A percentile compares a stretch with the other conserved stretches of the same genome.
Evolutionary conservation across 2,888 invertebrate species (phyloP).

Genomic region (Bellardia pandia): DNA sequence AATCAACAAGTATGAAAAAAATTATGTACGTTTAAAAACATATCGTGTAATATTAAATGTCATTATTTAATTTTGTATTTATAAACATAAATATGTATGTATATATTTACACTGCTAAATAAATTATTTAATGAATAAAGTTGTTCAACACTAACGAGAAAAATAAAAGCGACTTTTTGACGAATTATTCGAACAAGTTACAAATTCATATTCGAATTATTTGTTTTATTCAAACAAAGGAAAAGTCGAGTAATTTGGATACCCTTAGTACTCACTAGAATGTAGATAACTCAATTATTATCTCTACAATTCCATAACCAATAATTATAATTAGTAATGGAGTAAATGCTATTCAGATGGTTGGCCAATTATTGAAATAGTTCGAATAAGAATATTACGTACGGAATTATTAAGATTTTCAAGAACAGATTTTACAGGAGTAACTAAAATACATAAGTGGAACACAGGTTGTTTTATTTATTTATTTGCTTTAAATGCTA

Average conservation of each 20-base stretch:
- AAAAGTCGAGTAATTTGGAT: too few relatives aligned
- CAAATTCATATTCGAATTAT: too few relatives aligned
- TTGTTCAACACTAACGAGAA: not conserved
- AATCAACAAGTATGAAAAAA: not conserved
- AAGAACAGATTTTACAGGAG: too few relatives aligned
- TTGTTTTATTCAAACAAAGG: too few relatives aligned
- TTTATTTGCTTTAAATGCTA: too few relatives aligned
- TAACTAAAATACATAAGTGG: too few relatives aligned
- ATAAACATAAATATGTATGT: too few relatives aligned
- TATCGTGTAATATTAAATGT: conserved; percentile 28
- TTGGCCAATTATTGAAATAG: not conserved
- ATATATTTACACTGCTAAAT: conserved; percentile 6
- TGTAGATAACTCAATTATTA: conserved; percentile 10
- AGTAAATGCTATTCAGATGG: not conserved
- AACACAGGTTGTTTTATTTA: too few relatives aligned
- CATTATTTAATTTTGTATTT: conserved; percentile 10
- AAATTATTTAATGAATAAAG: conserved; percentile 15
- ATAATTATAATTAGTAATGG: conserved; percentile 11
- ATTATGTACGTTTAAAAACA: conserved; percentile 9
- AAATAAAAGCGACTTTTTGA: not conserved
- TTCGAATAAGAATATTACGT: too few relatives aligned
- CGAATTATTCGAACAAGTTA: too few relatives aligned
- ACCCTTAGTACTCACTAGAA: too few relatives aligned
- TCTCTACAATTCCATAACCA: not conserved
- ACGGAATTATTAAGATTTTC: too few relatives aligned